Base-by-base conservation (phyloP, 2,888 invertebrate genomes). In the Temnothorax rugatulus region DNA sequence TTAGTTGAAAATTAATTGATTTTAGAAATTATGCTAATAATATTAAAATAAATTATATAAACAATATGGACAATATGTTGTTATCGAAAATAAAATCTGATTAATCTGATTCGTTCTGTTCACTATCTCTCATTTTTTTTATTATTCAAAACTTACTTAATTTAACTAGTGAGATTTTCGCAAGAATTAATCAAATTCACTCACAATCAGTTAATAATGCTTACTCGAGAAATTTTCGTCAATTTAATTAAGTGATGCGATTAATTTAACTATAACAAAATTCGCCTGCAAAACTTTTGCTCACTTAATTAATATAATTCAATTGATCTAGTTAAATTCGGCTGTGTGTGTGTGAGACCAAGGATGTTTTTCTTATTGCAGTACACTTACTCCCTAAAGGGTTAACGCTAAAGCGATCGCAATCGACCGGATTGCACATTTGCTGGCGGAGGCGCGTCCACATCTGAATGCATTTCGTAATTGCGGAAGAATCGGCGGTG, bases 381-480 rank as follows among this genome's bases (percentile, higher is more conserved):
- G 11, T 5, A 9, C 9, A 25, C 5, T 52, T 34, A 11, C 4
- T 18, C 13, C 15, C 7, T 21, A 76, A 76, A 76, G 75, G 25
- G 38, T 52, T 64, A 44, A 18, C 59, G 52, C 29, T 38, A 38
- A 44, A 18, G 13, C 44, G n/a, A 44, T 54, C 18, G 8, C 8
- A 47, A 64, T 76, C 34, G 25, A 2, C 0, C n/a, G 44, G 21
- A 54, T 54, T 59, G 68, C 47, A 44, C 57, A 44, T 59, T 59
- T 73, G 73, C 15, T 13, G 21, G 13, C n/a, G 57, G n/a, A 59
- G 59, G 54, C 69, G 15, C 13, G 29, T 57, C 15, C n/a, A 47
- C 29, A 15, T 41, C 57, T 57, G 57, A 61, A 69, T 71, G 83
- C 79, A 84, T 81, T 59, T 71, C 79, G 68, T 82, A 52, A 76